Base-by-base conservation (phyloP, 1,140 invertebrate species). In the Panulirus ornatus region DNA sequence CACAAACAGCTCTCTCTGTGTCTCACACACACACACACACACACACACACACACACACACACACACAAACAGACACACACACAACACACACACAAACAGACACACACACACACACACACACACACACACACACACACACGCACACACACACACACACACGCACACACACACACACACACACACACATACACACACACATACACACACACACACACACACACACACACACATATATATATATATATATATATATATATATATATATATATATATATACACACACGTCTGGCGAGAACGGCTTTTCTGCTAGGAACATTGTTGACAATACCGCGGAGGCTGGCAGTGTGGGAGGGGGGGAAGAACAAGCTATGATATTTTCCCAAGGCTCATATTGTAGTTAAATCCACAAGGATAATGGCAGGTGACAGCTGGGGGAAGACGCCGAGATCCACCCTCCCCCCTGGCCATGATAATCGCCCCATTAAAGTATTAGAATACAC, bases 171-270 rank as follows among this genome's bases (percentile, higher is more conserved):
- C 38, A 76, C 38, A 76, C 38, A 76, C 38, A 76, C 38, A 76
- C 38, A 76, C 38, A 76, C 38, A 76, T n/a, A 76, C 38, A 76
- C 38, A 76, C 38, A 76, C 38, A 76, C 38, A 76, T 42, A 76
- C 38, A 76, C 38, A 36, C 34, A 76, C 38, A 76, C 22, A 76
- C 38, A 76, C 38, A 76, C 38, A 76, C 22, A 76, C 38, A 76
- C 38, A 76, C 38, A 76, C 38, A 76, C 38, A 76, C 22, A 76
- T n/a, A 76, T n/a, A 76, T n/a, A 76, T n/a, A 76, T 42, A 76
- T n/a, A 76, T n/a, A 76, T n/a, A 76, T n/a, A 76, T n/a, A 76
- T n/a, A 76, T n/a, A 76, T n/a, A 76, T n/a, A 76, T n/a, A 38
- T n/a, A 76, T n/a, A 76, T n/a, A 76, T n/a, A 76, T n/a, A 38